Conservation (phyloP, 53 echinoderm and acorn worm species). For the Antedon mediterranea region DNA sequence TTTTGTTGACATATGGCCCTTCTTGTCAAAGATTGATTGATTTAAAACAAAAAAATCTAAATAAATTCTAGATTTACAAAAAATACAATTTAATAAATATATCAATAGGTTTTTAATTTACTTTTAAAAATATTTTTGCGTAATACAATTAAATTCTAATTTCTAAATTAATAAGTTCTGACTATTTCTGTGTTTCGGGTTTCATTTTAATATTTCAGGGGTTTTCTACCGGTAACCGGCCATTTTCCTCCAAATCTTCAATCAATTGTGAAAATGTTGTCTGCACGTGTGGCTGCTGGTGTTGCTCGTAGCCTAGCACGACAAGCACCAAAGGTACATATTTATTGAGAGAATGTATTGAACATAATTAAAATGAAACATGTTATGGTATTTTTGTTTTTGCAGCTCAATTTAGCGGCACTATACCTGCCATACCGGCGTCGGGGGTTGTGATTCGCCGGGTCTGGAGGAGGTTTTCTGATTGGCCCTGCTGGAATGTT, state of each 20-base stretch:
- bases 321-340: slow-evolving; percentile 77
- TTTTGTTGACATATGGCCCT: neutral
- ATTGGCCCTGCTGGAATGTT: no score
- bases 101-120: neutral
- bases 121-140: neutral
- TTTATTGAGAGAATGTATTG: neutral
- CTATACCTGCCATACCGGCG: no score
- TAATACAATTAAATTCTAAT: neutral
- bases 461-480: no score
- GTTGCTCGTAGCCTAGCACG: slow-evolving; percentile 75
- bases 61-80: neutral
- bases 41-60: neutral
- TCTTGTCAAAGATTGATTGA: neutral
- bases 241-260: slow-evolving; percentile 18
- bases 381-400: neutral
- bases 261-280: slow-evolving; percentile 64
- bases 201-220: slow-evolving; percentile 31
- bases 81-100: neutral
- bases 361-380: neutral
- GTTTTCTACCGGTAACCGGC: slow-evolving; percentile 12
- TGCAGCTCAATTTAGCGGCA: neutral
- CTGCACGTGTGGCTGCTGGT: slow-evolving; percentile 76
- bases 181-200: slow-evolving; percentile 36
- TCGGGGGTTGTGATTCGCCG: no score
- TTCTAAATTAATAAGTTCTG: neutral